Conservation (phyloP, 2,113 vertebrate species). For the Lasiurus borealis region DNA sequence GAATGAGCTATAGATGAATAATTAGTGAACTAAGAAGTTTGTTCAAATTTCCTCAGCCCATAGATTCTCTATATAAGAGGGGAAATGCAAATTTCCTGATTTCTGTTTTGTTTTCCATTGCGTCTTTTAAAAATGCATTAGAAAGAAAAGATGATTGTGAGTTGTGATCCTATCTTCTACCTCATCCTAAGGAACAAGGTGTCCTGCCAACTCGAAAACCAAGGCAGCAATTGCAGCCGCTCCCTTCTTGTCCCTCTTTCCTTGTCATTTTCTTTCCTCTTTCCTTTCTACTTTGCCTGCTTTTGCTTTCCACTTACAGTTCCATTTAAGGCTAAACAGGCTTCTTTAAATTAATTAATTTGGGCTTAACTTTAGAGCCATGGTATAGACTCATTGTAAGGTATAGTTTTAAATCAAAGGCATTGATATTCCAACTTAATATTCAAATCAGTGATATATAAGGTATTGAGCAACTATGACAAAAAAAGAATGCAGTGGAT, state of each 20-base stretch:
- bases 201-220: not conserved
- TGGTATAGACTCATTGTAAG: not conserved
- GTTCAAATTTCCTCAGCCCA: not conserved
- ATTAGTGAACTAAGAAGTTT: slow-evolving; percentile 26
- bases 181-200: not conserved
- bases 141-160: not conserved
- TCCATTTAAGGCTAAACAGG: not conserved
- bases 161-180: not conserved
- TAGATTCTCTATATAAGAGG: not conserved
- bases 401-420: slow-evolving; percentile 26
- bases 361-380: not conserved
- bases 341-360: slow-evolving; percentile 52
- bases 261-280: not conserved
- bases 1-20: not conserved
- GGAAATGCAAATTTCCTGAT: not conserved
- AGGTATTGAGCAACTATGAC: not conserved
- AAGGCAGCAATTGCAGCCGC: not conserved
- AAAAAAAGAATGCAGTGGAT: not conserved
- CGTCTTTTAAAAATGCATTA: not conserved
- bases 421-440: not conserved
- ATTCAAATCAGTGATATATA: not conserved
- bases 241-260: not conserved
- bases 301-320: not conserved
- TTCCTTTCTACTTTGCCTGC: not conserved
- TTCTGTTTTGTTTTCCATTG: slow-evolving; percentile 33